These are phyloP conservation scores for Protodeltote pygarga DNA, from an alignment of 2,888 invertebrate species.

Conservation along the genomic window DNA sequence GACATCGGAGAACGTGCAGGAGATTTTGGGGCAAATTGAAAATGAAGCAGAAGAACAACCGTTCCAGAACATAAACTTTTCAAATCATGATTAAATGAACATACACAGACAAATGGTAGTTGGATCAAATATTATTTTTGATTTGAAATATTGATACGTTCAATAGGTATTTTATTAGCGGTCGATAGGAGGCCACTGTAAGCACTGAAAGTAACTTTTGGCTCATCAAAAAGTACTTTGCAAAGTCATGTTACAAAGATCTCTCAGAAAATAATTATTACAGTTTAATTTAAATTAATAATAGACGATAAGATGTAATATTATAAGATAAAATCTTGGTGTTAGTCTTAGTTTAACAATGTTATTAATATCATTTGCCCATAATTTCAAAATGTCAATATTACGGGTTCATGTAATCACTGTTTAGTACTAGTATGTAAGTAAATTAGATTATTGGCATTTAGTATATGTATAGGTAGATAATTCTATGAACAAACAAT, in stretches of 20 bases:
- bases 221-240: slow-evolving; percentile 17
- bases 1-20: slow-evolving; percentile 56
- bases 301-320: slow-evolving; percentile 25
- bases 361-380: slow-evolving; percentile 14
- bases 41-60: slow-evolving; percentile 17
- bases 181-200: not conserved
- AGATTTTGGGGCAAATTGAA: slow-evolving; percentile 55
- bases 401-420: slow-evolving; percentile 48
- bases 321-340: no score
- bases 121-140: not conserved
- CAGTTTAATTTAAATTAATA: slow-evolving; percentile 23
- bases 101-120: not conserved
- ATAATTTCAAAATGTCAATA: slow-evolving; percentile 33
- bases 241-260: slow-evolving; percentile 45
- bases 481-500: not conserved
- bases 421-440: slow-evolving; percentile 15
- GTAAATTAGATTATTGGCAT: slow-evolving; percentile 22
- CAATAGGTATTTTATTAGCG: not conserved
- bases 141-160: not conserved
- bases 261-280: slow-evolving; percentile 40
- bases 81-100: slow-evolving; percentile 9
- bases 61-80: slow-evolving; percentile 6
- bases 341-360: not conserved
- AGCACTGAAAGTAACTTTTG: not conserved
- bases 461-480: slow-evolving; percentile 1